Conservation (phyloP, 2,888 invertebrate genomes). For the Rapana venosa region DNA sequence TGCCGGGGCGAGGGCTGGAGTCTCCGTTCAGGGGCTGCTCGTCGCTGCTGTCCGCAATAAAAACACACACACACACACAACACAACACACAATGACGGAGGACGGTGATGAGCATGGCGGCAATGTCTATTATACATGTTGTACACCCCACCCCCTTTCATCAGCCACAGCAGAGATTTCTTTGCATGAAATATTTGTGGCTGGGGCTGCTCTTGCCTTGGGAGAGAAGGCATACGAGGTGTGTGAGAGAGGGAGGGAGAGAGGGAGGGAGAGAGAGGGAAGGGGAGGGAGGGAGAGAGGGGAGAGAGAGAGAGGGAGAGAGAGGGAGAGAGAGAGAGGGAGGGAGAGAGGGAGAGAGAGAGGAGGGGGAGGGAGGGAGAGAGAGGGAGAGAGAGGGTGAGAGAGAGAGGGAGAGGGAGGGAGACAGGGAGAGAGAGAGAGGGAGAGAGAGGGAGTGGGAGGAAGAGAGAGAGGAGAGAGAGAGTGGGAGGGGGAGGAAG, state of each 20-base stretch:
- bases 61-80: neutral
- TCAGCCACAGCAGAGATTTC: too few relatives aligned
- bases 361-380: neutral
- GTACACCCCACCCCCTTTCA: too few relatives aligned
- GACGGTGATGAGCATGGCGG: neutral
- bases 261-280: neutral
- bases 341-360: too few relatives aligned
- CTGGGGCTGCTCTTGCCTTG: too few relatives aligned
- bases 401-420: too few relatives aligned
- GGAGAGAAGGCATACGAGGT: too few relatives aligned
- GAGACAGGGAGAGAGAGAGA: too few relatives aligned
- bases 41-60: slow-evolving; percentile 28
- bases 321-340: neutral
- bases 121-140: neutral
- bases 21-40: slow-evolving; percentile 33
- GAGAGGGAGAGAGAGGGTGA: neutral
- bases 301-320: neutral
- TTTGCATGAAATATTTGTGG: too few relatives aligned
- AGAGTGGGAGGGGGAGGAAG: too few relatives aligned
- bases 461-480: too few relatives aligned
- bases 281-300: neutral
- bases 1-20: slow-evolving; percentile 19
- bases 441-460: too few relatives aligned
- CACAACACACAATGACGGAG: neutral
- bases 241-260: too few relatives aligned